phyloP scores from a whole-genome alignment of 2,113 vertebrate genomes.

The Phycodurus eques region DNA sequence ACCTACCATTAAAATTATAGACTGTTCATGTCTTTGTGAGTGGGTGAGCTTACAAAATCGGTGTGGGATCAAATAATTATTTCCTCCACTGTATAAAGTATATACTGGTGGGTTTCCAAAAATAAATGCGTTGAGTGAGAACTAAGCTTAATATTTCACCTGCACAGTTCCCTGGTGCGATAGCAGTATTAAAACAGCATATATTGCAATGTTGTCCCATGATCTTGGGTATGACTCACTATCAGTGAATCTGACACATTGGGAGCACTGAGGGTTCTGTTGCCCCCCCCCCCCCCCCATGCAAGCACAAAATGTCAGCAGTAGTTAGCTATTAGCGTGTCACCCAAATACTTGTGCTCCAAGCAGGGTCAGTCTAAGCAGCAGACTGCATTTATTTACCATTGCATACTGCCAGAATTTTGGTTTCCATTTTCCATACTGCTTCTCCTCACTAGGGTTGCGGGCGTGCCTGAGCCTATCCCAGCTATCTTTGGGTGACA shows the following conservation, averaged over 20 bases:
- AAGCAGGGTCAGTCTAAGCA: constrained; percentile 20
- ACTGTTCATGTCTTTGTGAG: no score
- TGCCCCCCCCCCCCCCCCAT: constrained; percentile 48
- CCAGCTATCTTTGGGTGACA: no score
- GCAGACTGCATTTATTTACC: constrained; percentile 25
- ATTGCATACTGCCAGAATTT: background rate
- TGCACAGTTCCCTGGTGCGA: background rate
- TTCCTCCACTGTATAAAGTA: no score
- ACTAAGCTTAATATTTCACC: no score
- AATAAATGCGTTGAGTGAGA: background rate
- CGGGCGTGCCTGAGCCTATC: no score
- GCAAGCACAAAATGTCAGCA: constrained; percentile 48
- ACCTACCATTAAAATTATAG: no score
- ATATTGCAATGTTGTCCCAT: constrained; percentile 20
- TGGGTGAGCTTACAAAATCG: no score
- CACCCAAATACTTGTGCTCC: constrained; percentile 43
- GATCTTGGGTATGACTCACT: constrained; percentile 36
- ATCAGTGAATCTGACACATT: constrained; percentile 54
- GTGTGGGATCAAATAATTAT: no score
- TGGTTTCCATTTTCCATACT: no score
- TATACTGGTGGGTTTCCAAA: background rate
- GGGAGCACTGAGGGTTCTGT: constrained; percentile 41
- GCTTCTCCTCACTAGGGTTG: no score
- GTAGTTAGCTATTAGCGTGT: constrained; percentile 42
- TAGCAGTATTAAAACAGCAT: background rate